Evolutionary conservation across 2,888 invertebrate genomes (phyloP), one percentile per base, ranked within the genome.

Genomic region (Carterocephalus palaemon): DNA sequence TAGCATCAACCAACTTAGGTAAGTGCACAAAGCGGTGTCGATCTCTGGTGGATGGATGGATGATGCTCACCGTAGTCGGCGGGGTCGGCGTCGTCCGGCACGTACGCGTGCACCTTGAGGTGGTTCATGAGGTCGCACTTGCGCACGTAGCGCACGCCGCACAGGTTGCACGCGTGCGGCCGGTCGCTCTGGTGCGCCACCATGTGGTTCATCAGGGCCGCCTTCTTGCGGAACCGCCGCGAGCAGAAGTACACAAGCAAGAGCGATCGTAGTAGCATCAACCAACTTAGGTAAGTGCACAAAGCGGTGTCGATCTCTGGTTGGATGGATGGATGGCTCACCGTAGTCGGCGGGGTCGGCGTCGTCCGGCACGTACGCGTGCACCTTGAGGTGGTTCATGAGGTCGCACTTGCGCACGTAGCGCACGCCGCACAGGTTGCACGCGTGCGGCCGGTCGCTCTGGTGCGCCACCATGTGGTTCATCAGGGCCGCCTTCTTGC

Each of bases 391-490:
- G 64, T 95, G 95, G 74, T 93, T 93, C 85, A 94, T 92, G 32
- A 95, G 89, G 73, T 95, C 95, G 52, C 91, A 91, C 60, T 93
- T 93, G 47, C 94, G 89, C 13, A 93, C 91, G 67, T 94, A 95
- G 2, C 94, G 89, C 10, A 93, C 92, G 0, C 94, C 94, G 64
- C 95, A 95, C 41, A 95, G 77, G 70, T 95, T 94, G 69, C 95
- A 95, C 7, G 92, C 91, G 67, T 94, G 93, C 2, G 94, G 93
- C 4, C 94, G 88, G 73, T 95, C 95, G 33, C 92, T 93, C 74
- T 95, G 95, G 76, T 95, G 95, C 0, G 94, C 92, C 3, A 94
- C 92, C 93, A 95, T 95, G 68, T 95, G 95, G 72, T 93, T 94
- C 91, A 94, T 93, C 0, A 95, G 84, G 50, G 93, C 94, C 2